phyloP scores from a whole-genome alignment of 2,797 vertebrate species.

The Lutjanus campechanus region DNA sequence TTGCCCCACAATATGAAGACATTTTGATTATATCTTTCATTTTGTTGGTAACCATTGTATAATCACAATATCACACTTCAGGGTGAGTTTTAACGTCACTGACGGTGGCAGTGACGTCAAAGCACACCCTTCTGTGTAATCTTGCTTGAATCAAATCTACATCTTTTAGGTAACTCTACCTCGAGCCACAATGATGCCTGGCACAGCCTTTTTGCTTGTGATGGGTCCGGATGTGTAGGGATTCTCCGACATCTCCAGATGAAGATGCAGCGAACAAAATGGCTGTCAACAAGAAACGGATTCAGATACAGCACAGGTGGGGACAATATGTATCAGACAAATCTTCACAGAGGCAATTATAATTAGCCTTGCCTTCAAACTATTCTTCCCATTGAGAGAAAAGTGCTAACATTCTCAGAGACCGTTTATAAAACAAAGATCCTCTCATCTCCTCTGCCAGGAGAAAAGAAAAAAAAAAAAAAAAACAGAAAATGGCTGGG shows the following conservation, averaged over 20 bases:
- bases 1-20: too few species aligned
- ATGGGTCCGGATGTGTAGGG: constrained; percentile 96
- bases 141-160: constrained; percentile 15
- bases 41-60: too few species aligned
- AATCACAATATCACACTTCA: too few species aligned
- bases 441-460: constrained; percentile 54
- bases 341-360: constrained; percentile 64
- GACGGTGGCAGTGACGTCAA: too few species aligned
- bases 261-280: constrained; percentile 95
- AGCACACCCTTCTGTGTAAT: too few species aligned
- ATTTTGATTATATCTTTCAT: too few species aligned
- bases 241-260: constrained; percentile 95
- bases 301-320: constrained; percentile 51
- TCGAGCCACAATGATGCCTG: constrained; percentile 95
- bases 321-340: constrained; percentile 62
- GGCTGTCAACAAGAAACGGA: constrained; percentile 86
- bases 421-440: constrained; percentile 76
- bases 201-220: constrained; percentile 93
- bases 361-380: constrained; percentile 68
- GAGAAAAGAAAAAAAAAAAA: constrained; percentile 6
- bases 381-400: constrained; percentile 61
- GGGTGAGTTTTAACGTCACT: too few species aligned
- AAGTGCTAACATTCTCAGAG: constrained; percentile 72
- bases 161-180: constrained; percentile 80
- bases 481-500: constrained; percentile 67